Evolutionary conservation across 1,140 invertebrate species (phyloP), one percentile per base, ranked within the genome.

Genomic region (Zaprionus capensis): DNA sequence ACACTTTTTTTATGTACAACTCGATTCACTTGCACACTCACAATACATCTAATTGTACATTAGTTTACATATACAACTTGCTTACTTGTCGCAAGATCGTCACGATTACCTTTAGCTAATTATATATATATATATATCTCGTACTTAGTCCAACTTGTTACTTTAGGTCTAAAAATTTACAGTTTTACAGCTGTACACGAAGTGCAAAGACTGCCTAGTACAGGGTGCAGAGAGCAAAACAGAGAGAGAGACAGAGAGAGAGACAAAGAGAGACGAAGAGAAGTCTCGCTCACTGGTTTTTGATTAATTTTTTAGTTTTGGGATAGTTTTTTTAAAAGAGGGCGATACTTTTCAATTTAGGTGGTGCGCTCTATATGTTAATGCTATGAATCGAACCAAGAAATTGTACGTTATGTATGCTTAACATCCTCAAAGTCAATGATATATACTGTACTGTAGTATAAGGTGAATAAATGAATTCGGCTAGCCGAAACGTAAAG

Each of bases 41-140:
- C 62, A 67, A 78, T 82, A 82, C 49, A 74, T 53, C 84, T 87
- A 90, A 68, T 84, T 81, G 62, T 90, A 87, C 78, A 87, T 76
- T 84, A 78, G 61, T 84, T 78, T 81, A 86, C 85, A 87, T 41
- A 67, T 69, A 86, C 68, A 59, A 49, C 62, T 80, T 77, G 26
- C 22, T 80, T 77, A 22, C 22, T 57, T 57, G 68, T 76, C 49
- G 82, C 61, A 83, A 67, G 36, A 53, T 53, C 15, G 68, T 61
- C 51, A 38, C 65, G 65, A 77, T 66, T 74, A 74, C 77, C 76
- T 67, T 71, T 78, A 73, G 72, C 81, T 81, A 79, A 44, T 14
- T 68, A 75, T 79, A 28, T 28, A 31, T 69, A 9, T 63, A 59
- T 69, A 62, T 53, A 26, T 26, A 53, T 15, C 22, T 51, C 49